phyloP scores from a whole-genome alignment of 2,797 vertebrate species.

The Notolabrus celidotus region DNA sequence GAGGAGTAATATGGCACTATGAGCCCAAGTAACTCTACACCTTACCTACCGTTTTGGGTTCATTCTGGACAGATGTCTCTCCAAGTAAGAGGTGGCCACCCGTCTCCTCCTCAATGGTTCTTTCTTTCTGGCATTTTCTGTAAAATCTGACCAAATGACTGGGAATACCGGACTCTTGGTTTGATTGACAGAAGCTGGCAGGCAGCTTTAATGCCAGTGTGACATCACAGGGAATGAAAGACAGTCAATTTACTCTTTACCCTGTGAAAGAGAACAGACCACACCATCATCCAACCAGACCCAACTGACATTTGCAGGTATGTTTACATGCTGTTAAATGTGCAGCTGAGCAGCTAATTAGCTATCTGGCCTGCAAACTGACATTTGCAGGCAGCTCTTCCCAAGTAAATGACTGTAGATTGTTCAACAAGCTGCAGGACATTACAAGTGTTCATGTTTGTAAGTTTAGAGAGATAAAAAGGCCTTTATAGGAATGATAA shows the following conservation, averaged over 20 bases:
- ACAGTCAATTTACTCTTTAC: not conserved
- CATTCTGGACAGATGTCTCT: no score
- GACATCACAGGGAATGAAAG: not conserved
- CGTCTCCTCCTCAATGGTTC: no score
- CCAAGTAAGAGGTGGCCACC: no score
- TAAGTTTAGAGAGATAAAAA: no score
- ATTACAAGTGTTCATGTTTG: not conserved
- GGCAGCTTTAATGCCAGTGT: not conserved
- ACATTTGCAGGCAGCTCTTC: not conserved
- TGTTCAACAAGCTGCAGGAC: not conserved
- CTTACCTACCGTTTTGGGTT: no score
- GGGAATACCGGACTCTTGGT: no score
- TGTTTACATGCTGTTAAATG: not conserved
- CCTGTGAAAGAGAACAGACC: not conserved
- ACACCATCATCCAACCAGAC: not conserved
- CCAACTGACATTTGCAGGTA: not conserved
- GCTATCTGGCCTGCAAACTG: not conserved
- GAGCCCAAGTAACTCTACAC: no score
- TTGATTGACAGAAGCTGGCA: not conserved
- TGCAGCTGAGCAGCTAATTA: slow-evolving; percentile 5
- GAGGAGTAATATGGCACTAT: no score
- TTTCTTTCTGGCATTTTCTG: no score
- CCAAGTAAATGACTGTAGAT: not conserved
- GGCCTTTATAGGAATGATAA: no score
- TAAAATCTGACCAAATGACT: no score